Evolutionary conservation across 2,797 vertebrate genomes (phyloP).

Genomic region (Amphiprion clarkii): DNA sequence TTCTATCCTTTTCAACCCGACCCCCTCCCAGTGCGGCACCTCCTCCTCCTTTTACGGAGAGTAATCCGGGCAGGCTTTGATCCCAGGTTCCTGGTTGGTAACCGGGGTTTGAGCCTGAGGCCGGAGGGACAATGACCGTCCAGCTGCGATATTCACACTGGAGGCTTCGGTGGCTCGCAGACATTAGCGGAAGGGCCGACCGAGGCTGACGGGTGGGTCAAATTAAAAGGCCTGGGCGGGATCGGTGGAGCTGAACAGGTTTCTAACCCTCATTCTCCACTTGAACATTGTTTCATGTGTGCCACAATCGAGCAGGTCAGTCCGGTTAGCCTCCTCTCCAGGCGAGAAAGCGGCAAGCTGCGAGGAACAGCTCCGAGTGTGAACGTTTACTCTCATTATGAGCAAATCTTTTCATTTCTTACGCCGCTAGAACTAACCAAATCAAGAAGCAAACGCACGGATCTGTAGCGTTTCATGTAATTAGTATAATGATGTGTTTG

Average conservation of each 20-base stretch:
- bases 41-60: constrained; percentile 70
- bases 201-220: constrained; percentile 66
- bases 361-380: no score
- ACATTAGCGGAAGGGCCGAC: constrained; percentile 60
- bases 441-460: not conserved
- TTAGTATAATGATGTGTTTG: not conserved
- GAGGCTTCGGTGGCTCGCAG: constrained; percentile 69
- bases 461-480: not conserved
- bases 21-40: constrained; percentile 68
- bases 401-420: no score
- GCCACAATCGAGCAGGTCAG: constrained; percentile 41
- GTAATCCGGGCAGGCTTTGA: constrained; percentile 87
- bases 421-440: not conserved
- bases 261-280: constrained; percentile 48
- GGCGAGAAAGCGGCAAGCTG: no score
- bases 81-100: constrained; percentile 83
- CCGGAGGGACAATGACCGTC: constrained; percentile 80
- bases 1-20: constrained; percentile 83
- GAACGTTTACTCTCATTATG: no score
- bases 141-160: constrained; percentile 85
- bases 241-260: constrained; percentile 68
- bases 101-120: constrained; percentile 75
- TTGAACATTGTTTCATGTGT: constrained; percentile 57
- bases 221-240: constrained; percentile 78
- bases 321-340: constrained; percentile 42